Base-by-base conservation (phyloP, 2,113 vertebrate species). In the Leptocoma aspasia region DNA sequence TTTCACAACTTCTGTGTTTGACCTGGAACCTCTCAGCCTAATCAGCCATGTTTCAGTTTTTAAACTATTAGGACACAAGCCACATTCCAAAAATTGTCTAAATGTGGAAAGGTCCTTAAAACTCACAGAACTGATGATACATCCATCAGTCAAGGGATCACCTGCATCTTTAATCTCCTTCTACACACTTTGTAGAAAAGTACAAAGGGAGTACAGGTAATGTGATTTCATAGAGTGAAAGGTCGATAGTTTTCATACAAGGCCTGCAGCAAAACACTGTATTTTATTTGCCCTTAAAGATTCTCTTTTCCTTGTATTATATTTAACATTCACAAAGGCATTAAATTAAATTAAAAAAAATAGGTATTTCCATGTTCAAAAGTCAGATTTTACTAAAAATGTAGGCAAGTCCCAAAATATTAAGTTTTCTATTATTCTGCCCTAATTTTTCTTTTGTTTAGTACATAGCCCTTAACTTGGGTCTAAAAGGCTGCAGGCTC, bases 41-140 rank as follows among this genome's bases (percentile, higher is more conserved):
- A 24, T 7, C 47, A 66, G 30, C 54, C 27, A 19, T 20, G 11
- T 8, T 50, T 10, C 69, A 5, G 1, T 15, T 63, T 86, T 59
- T 50, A 56, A 76, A 53, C 20, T 45, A 6, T 0, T 0, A n/a
- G 15, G 28, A 54, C 9, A 33, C 6, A 39, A 45, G 9, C 24
- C 24, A 44, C 6, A 14, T 24, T 23, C 68, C 52, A 22, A 41
- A 33, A 71, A 31, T 44, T 14, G 8, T 42, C 22, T 17, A 13
- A 50, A 31, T 4, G 35, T 15, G 35, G 9, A 33, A 64, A 76
- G 12, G 35, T 28, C 49, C 15, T 47, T 27, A 28, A 1, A 6
- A 30, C 21, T 66, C 30, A 54, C 21, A 52, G 14, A 60, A 15
- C 18, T 35, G 16, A 35, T 19, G 9, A 26, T 22, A 28, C 12